phyloP scores from a whole-genome alignment of 2,888 invertebrate species.

The Brachyptera putata region DNA sequence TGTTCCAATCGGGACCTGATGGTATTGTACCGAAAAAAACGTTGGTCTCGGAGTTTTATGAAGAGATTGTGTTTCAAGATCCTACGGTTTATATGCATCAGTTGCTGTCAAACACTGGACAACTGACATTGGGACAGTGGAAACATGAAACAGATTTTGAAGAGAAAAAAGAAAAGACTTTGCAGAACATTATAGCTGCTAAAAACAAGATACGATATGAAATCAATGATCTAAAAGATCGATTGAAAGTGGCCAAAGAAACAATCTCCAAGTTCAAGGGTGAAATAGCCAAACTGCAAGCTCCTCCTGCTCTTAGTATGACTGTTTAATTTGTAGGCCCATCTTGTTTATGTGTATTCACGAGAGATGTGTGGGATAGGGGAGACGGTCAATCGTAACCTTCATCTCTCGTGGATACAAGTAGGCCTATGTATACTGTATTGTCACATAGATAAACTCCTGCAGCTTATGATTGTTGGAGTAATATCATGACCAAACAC shows the following conservation, averaged over 20 bases:
- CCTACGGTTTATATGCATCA: conserved; percentile 89
- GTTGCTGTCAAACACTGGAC: conserved; percentile 70
- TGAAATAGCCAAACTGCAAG: conserved; percentile 55
- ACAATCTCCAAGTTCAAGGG: conserved; percentile 78
- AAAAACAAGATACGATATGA: conserved; percentile 78
- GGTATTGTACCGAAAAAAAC: conserved; percentile 57
- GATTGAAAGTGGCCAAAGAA: conserved; percentile 77
- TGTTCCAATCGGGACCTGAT: conserved; percentile 72
- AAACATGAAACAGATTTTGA: conserved; percentile 87
- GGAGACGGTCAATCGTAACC: too few species aligned
- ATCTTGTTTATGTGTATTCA: too few species aligned
- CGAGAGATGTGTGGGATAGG: too few species aligned
- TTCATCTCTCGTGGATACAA: too few species aligned
- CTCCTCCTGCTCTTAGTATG: too few species aligned
- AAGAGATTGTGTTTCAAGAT: conserved; percentile 92
- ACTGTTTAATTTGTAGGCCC: too few species aligned
- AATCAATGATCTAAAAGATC: conserved; percentile 79
- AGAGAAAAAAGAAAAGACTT: conserved; percentile 71
- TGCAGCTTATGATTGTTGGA: too few species aligned
- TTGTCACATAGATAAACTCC: too few species aligned
- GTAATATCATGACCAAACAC: too few species aligned
- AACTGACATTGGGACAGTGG: conserved; percentile 67
- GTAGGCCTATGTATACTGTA: too few species aligned
- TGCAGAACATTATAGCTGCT: conserved; percentile 70
- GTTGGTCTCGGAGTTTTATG: conserved; percentile 89